Conservation (phyloP, 2,113 vertebrate genomes). For the Spea multiplicata region DNA sequence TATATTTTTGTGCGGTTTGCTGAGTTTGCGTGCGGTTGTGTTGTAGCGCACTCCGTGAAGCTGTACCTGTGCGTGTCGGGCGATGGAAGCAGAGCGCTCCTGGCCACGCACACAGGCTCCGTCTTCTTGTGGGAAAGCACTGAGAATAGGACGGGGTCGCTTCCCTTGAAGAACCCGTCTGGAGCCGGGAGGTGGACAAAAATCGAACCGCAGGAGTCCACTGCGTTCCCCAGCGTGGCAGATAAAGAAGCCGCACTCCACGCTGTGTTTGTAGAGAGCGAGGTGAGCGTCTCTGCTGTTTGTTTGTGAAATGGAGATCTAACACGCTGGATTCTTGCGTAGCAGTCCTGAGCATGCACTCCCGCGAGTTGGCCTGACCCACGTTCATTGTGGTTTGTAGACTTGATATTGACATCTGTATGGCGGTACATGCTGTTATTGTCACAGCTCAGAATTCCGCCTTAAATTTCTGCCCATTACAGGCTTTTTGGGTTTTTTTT, state of each 20-base stretch:
- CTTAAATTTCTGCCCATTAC: too few relatives aligned
- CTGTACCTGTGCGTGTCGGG: slow-evolving; percentile 79
- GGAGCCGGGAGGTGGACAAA: slow-evolving; percentile 76
- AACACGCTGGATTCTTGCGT: too few relatives aligned
- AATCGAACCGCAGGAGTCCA: slow-evolving; percentile 66
- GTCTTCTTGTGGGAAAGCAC: slow-evolving; percentile 84
- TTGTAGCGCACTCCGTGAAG: slow-evolving; percentile 60
- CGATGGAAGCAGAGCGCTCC: slow-evolving; percentile 73
- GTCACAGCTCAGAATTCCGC: too few relatives aligned
- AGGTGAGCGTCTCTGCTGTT: slow-evolving; percentile 63
- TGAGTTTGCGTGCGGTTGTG: background rate
- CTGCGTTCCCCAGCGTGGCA: slow-evolving; percentile 68
- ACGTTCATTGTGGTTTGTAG: too few relatives aligned
- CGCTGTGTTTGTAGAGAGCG: slow-evolving; percentile 75
- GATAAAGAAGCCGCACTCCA: slow-evolving; percentile 82
- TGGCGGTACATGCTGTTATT: too few relatives aligned
- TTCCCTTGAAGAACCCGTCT: slow-evolving; percentile 54
- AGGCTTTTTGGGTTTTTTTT: background rate
- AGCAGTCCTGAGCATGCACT: too few relatives aligned
- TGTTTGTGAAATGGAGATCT: too few relatives aligned
- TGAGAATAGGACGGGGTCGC: slow-evolving; percentile 56
- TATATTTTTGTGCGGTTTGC: background rate
- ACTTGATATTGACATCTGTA: too few relatives aligned
- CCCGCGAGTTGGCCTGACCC: too few relatives aligned
- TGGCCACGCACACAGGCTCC: slow-evolving; percentile 67